Evolutionary conservation across 2,888 invertebrate species (phyloP).

Genomic region (Leptinotarsa juncta): DNA sequence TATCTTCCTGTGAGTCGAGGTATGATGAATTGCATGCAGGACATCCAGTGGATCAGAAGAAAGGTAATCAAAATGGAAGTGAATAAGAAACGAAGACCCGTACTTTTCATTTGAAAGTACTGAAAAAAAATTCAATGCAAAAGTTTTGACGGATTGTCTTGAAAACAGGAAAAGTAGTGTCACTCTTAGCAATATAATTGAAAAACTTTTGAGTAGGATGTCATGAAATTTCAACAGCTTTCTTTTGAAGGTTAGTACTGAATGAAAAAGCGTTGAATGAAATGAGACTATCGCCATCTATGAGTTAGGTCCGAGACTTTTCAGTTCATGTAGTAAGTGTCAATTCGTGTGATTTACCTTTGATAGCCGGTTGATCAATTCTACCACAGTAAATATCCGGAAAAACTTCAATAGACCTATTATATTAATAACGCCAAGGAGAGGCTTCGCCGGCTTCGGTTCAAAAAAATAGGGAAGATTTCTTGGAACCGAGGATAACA

Average conservation of each 20-base stretch:
- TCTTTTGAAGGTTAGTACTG: too few species aligned
- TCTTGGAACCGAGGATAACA: slow-evolving; percentile 42
- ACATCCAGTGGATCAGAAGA: slow-evolving; percentile 35
- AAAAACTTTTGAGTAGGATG: too few species aligned
- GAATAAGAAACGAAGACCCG: slow-evolving; percentile 11
- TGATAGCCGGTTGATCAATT: neutral
- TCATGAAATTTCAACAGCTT: too few species aligned
- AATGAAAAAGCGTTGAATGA: too few species aligned
- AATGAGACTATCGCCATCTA: too few species aligned
- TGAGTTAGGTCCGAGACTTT: too few species aligned
- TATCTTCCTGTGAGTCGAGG: slow-evolving; percentile 29
- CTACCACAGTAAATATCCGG: slow-evolving; percentile 25
- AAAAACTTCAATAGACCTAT: slow-evolving; percentile 18
- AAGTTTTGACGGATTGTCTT: too few species aligned
- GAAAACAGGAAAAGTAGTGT: too few species aligned
- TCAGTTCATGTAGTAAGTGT: too few species aligned
- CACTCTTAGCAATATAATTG: too few species aligned
- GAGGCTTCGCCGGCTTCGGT: neutral
- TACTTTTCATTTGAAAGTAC: slow-evolving; percentile 1
- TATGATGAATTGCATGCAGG: slow-evolving; percentile 36
- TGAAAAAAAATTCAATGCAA: neutral
- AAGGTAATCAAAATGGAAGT: slow-evolving; percentile 10
- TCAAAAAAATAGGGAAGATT: neutral
- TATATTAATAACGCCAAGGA: slow-evolving; percentile 26
- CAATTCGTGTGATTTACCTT: slow-evolving; percentile 10